Base-by-base conservation (phyloP, 2,888 invertebrate genomes). In the Volucella bombylans region DNA sequence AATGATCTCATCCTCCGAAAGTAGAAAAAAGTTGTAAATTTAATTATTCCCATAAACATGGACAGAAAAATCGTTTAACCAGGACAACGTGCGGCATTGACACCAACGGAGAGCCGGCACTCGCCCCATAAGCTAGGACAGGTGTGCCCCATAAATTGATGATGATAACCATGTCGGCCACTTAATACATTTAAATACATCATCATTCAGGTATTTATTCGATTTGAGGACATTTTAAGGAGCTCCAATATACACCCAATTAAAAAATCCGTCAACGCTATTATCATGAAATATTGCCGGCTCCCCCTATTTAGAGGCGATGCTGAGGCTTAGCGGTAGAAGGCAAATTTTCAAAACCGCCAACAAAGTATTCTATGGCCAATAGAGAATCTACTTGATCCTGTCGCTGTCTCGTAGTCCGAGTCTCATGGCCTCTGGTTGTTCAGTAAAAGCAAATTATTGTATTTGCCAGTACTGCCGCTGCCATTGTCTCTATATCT, bases 41-140 rank as follows among this genome's bases (percentile, higher is more conserved):
- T 73, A 61, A 54, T 72, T 72, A 61, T 62, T 61, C 38, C 31
- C 61, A 61, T 50, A 50, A 50, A 71, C 64, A 41, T n/a, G 55
- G 18, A 52, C 18, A 10, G 2, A 18, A 4, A 15, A 38, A 41
- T 49, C 47, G 14, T 59, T 15, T 6, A 12, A 45, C 38, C 18
- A 47, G 31, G 14, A 41, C 10, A 9, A 15, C 14, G 14, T 52
- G 15, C 39, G 41, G 41, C 4, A 8, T 15, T 14, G 3, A 43
- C 9, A 43, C 18, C 15, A 18, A 12, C n/a, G n/a, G 14, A 12
- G 4, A 4, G 14, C 1, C 11, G 14, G 2, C 8, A 8, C n/a
- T n/a, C 8, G 15, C 18, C 18, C 15, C 15, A n/a, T 1, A 14
- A 14, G 6, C 39, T n/a, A 14, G 23, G 14, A 11, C 39, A 55